These are phyloP conservation scores for Anguilla anguilla DNA, from an alignment of 2,797 vertebrate species.

Conservation along the genomic window DNA sequence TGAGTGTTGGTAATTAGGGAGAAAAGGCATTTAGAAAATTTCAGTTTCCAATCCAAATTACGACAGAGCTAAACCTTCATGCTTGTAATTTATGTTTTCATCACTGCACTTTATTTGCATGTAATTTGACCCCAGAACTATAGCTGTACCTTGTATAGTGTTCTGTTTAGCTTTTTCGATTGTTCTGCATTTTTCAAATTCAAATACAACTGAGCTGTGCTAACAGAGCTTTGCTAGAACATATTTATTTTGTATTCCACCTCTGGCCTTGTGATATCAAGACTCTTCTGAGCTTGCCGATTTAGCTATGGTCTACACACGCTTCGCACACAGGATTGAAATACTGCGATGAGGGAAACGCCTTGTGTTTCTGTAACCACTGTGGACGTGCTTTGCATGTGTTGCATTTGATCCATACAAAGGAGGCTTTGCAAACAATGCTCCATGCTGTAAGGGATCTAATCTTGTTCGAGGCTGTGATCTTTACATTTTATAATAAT, in stretches of 20 bases:
- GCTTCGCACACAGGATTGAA: too few species aligned
- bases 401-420: not conserved
- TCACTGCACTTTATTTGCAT: not conserved
- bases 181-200: not conserved
- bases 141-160: not conserved
- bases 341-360: too few species aligned
- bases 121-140: slow-evolving; percentile 6
- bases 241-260: not conserved
- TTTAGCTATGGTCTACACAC: too few species aligned
- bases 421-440: too few species aligned
- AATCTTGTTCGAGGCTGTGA: too few species aligned
- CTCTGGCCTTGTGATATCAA: not conserved
- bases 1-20: not conserved
- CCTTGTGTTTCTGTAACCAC: too few species aligned
- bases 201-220: not conserved
- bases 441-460: too few species aligned
- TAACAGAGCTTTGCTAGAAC: not conserved
- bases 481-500: too few species aligned
- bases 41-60: slow-evolving; percentile 10
- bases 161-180: not conserved
- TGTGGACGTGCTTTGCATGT: too few species aligned
- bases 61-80: slow-evolving; percentile 8
- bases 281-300: too few species aligned
- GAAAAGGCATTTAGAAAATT: not conserved
- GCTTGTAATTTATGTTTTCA: slow-evolving; percentile 21